Evolutionary conservation across 92 coral and sea anemone species (phyloP).

Genomic region (Micromussa lordhowensis): DNA sequence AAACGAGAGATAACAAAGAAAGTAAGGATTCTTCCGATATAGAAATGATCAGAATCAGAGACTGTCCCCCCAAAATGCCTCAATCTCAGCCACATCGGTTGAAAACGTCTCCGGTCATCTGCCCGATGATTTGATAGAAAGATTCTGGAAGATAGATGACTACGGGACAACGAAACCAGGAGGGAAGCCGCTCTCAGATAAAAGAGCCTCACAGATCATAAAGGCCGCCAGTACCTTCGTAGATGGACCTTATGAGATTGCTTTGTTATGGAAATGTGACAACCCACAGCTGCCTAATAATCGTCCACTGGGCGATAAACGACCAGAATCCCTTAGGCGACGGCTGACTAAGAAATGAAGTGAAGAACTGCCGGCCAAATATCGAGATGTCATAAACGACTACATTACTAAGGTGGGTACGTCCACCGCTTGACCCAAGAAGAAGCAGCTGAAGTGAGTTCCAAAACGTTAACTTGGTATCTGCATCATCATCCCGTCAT

Average conservation of each 20-base stretch:
- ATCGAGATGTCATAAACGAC: slow-evolving; percentile 54
- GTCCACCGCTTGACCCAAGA: slow-evolving; percentile 52
- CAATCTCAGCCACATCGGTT: too few species aligned
- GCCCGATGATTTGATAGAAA: slow-evolving; percentile 57
- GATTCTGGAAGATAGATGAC: slow-evolving; percentile 71
- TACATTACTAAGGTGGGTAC: slow-evolving; percentile 57
- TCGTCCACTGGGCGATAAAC: slow-evolving; percentile 51
- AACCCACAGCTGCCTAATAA: slow-evolving; percentile 48
- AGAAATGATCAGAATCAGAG: background rate
- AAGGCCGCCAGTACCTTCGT: slow-evolving; percentile 36
- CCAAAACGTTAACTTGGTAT: slow-evolving; percentile 57
- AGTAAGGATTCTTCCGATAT: slow-evolving; percentile 28
- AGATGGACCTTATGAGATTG: slow-evolving; percentile 62
- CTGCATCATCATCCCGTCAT: slow-evolving; percentile 52
- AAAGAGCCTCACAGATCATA: slow-evolving; percentile 47
- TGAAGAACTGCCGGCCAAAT: slow-evolving; percentile 41
- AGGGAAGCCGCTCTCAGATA: slow-evolving; percentile 55
- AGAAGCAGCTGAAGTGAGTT: slow-evolving; percentile 19
- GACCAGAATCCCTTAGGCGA: slow-evolving; percentile 45
- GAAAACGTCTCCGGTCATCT: slow-evolving; percentile 4
- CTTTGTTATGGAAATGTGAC: slow-evolving; percentile 44
- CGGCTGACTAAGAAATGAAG: slow-evolving; percentile 42
- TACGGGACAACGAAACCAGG: slow-evolving; percentile 51
- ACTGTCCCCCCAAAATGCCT: slow-evolving; percentile 27
- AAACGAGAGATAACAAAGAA: slow-evolving; percentile 41